These are phyloP conservation scores for Sciurus carolinensis DNA, from an alignment of 2,797 vertebrate species.

Conservation along the genomic window DNA sequence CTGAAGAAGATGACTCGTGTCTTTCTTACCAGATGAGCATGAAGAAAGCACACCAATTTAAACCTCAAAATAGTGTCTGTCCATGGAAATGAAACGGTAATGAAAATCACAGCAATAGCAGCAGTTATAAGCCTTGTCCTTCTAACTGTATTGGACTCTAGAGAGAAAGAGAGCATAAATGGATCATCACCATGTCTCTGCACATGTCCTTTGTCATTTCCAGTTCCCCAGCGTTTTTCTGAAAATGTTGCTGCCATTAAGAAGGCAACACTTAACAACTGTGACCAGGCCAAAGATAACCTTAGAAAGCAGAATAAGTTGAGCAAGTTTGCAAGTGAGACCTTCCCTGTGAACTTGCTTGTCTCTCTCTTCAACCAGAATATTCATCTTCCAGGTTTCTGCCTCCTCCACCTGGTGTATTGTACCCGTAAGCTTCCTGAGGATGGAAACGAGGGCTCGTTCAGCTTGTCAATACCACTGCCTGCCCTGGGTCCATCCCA, in stretches of 20 bases:
- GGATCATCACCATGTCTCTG: neutral
- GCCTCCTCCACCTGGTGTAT: neutral
- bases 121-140: neutral
- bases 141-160: neutral
- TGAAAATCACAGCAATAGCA: neutral
- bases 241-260: neutral
- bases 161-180: neutral
- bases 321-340: neutral
- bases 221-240: neutral
- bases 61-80: neutral
- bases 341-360: neutral
- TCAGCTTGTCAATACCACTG: neutral
- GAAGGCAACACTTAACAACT: neutral
- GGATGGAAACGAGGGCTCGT: accelerated
- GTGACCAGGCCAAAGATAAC: neutral
- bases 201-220: neutral
- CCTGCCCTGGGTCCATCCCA: neutral
- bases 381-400: neutral
- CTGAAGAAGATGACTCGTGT: neutral
- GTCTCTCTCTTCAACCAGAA: neutral
- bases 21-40: neutral
- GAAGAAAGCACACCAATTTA: neutral
- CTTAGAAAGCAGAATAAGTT: neutral
- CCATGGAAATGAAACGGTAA: neutral
- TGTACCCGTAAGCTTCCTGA: neutral